phyloP scores from a whole-genome alignment of 2,797 vertebrate genomes.

The Picus viridis region DNA sequence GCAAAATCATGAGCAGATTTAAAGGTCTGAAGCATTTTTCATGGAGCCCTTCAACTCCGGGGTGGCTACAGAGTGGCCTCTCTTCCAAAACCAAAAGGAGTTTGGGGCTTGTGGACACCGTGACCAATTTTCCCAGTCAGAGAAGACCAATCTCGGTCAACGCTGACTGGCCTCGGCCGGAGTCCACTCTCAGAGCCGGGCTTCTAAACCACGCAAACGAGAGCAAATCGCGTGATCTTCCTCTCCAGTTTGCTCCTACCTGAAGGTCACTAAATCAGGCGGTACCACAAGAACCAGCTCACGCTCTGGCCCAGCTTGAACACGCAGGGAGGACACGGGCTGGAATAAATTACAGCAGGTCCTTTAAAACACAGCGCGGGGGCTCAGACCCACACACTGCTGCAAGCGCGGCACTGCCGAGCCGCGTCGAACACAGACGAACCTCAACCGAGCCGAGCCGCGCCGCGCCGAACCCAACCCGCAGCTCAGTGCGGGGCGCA shows the following conservation, averaged over 20 bases:
- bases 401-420: not conserved
- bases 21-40: not conserved
- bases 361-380: not conserved
- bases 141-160: not conserved
- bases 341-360: not conserved
- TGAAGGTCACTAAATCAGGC: not conserved
- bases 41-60: not conserved
- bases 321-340: not conserved
- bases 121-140: not conserved
- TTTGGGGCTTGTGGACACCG: not conserved
- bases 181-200: rapidly evolving
- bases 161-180: not conserved
- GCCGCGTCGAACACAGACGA: not conserved
- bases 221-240: not conserved
- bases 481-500: not conserved
- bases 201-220: not conserved
- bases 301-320: not conserved
- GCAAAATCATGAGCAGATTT: not conserved
- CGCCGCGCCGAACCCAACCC: not conserved
- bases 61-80: not conserved
- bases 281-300: not conserved
- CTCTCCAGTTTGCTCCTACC: not conserved
- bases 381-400: too few relatives aligned
- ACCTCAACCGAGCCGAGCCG: not conserved
- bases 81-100: not conserved